These are phyloP conservation scores for Apeltes quadracus DNA, from an alignment of 2,113 vertebrate genomes.

Conservation along the genomic window DNA sequence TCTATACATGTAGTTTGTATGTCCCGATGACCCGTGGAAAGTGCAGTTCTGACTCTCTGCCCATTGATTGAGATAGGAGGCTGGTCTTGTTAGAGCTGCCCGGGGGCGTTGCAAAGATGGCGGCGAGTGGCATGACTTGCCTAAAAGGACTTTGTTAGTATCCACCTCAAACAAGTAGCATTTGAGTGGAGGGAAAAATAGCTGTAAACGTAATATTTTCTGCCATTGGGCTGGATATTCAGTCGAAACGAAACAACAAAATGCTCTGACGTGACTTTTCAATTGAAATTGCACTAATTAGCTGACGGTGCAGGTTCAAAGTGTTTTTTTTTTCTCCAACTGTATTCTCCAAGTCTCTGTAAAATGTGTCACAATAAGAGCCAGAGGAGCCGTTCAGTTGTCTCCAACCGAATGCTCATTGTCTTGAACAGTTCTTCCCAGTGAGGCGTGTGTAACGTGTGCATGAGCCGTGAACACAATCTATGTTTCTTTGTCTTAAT, in stretches of 20 bases:
- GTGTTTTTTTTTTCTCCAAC: too few relatives aligned
- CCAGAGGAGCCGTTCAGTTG: not conserved
- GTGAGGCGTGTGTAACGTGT: constrained; percentile 61
- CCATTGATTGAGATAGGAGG: too few relatives aligned
- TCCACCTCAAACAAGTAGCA: not conserved
- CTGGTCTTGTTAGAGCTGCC: too few relatives aligned
- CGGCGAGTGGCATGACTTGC: too few relatives aligned
- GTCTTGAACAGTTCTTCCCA: constrained; percentile 39
- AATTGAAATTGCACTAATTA: not conserved
- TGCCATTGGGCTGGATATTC: not conserved
- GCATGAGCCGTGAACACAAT: constrained; percentile 60
- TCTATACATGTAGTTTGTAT: too few relatives aligned
- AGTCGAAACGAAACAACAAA: not conserved
- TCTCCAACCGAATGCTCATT: constrained; percentile 35
- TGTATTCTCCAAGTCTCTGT: too few relatives aligned
- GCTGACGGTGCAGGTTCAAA: not conserved
- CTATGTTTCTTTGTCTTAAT: constrained; percentile 37
- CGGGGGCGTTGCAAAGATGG: too few relatives aligned
- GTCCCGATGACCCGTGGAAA: too few relatives aligned
- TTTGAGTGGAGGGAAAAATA: not conserved
- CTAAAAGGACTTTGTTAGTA: too few relatives aligned
- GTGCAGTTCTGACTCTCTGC: too few relatives aligned
- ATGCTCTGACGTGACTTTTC: too few relatives aligned
- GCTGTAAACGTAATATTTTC: not conserved
- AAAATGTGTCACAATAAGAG: constrained; percentile 8